Percentiles rank a stretch among this genome's conserved stretches.
Conservation (phyloP, 2,888 invertebrate species). For the Diaprepes abbreviatus region DNA sequence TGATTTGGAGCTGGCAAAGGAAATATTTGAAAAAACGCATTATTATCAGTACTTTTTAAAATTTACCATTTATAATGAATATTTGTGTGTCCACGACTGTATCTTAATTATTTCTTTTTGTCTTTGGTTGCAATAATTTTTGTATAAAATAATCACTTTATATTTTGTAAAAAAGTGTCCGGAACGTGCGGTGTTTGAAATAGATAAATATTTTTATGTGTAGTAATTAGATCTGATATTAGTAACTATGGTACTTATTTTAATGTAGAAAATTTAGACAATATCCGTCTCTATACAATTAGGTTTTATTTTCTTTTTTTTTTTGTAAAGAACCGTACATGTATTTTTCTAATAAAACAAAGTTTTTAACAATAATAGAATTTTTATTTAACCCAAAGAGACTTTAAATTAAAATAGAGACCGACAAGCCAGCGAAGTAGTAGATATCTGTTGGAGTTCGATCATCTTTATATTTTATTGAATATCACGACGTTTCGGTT, state of each 20-base stretch:
- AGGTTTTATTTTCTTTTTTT: not conserved
- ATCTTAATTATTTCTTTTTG: not conserved
- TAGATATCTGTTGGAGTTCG: too few relatives aligned
- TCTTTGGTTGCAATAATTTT: constrained; percentile 8
- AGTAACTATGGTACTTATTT: constrained; percentile 22
- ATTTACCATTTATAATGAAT: too few relatives aligned
- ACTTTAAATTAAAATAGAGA: too few relatives aligned
- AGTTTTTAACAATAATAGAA: constrained; percentile 6
- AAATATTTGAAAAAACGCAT: too few relatives aligned
- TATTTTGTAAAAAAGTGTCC: not conserved
- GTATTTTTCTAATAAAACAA: constrained; percentile 40
- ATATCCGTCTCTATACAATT: constrained; percentile 1
- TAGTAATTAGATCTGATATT: constrained; percentile 20
- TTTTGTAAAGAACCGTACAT: constrained; percentile 27
- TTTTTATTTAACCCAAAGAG: constrained; percentile 12
- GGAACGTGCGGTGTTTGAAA: not conserved
- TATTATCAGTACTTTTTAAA: too few relatives aligned
- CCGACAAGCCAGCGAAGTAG: too few relatives aligned
- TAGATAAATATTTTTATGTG: not conserved
- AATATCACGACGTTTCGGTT: too few relatives aligned
- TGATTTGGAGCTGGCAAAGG: too few relatives aligned
- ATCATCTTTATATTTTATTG: too few relatives aligned
- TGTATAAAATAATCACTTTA: not conserved
- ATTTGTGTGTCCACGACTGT: not conserved
- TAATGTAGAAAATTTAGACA: constrained; percentile 7